These are phyloP conservation scores for Caloenas nicobarica DNA, from an alignment of 2,113 vertebrate species.

Conservation along the genomic window DNA sequence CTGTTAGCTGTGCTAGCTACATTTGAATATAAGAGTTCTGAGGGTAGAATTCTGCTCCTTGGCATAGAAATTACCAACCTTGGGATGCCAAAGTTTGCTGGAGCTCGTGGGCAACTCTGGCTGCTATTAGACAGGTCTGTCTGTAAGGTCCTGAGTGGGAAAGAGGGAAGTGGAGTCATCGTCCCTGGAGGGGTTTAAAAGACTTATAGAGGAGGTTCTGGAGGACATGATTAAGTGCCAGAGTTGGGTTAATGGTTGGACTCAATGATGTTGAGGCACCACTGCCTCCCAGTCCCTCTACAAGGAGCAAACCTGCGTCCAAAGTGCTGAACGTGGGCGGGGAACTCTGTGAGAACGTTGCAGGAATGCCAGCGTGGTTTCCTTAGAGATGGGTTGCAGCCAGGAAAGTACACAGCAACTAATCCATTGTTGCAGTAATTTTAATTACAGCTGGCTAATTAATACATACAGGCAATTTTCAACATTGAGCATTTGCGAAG, in stretches of 20 bases:
- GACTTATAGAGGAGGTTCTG: too few relatives aligned
- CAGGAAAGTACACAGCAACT: neutral
- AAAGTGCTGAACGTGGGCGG: constrained; percentile 17
- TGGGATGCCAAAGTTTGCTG: neutral
- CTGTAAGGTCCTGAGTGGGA: neutral
- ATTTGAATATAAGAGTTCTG: neutral
- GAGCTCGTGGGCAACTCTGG: neutral
- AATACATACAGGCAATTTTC: constrained; percentile 53
- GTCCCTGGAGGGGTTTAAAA: too few relatives aligned
- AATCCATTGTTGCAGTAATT: constrained; percentile 18
- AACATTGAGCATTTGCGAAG: constrained; percentile 13
- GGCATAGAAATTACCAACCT: neutral
- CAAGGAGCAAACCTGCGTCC: constrained; percentile 42
- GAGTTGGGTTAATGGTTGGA: too few relatives aligned
- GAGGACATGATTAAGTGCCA: too few relatives aligned
- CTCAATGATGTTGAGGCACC: neutral
- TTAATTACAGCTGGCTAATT: constrained; percentile 65
- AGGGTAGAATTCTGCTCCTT: neutral
- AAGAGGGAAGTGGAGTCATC: neutral
- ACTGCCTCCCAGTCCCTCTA: constrained; percentile 6
- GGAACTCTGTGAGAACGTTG: constrained; percentile 43
- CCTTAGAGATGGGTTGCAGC: constrained; percentile 37
- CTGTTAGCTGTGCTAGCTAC: neutral
- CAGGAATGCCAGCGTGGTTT: constrained; percentile 2
- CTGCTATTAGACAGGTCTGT: constrained; percentile 13